phyloP scores from a whole-genome alignment of 2,797 vertebrate species.

The Gadopsis bispinosus region DNA sequence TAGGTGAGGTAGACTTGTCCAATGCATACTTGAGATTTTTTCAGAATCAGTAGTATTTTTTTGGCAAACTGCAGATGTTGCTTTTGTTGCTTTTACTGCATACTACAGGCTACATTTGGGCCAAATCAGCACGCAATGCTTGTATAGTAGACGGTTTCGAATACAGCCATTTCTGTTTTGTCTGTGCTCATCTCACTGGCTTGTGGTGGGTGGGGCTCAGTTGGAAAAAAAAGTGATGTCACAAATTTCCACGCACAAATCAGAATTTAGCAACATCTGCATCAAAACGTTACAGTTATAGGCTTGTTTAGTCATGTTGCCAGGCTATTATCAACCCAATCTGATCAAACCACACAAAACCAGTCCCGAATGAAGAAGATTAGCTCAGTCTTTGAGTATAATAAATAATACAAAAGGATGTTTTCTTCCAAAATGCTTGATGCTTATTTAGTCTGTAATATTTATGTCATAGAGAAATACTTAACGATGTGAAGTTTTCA shows the following conservation, averaged over 20 bases:
- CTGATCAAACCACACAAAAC: background rate
- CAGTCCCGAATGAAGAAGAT: background rate
- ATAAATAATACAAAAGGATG: constrained; percentile 15
- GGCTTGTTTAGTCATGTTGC: background rate
- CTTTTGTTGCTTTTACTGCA: no score
- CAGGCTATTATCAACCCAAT: background rate
- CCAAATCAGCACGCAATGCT: no score
- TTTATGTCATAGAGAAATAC: background rate
- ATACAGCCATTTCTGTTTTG: no score
- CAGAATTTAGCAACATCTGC: background rate
- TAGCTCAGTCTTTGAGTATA: background rate
- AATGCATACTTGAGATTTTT: no score
- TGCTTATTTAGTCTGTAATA: constrained; percentile 12
- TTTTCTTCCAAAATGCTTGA: constrained; percentile 7
- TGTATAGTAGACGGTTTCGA: no score
- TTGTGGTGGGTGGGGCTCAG: background rate
- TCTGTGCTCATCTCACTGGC: background rate
- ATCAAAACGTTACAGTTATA: background rate
- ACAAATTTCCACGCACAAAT: background rate
- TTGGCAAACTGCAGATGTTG: no score
- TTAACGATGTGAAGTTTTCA: background rate
- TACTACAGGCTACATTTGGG: no score
- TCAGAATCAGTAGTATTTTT: no score
- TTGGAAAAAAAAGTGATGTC: background rate
- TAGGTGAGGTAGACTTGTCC: no score